A percentile compares a stretch with the other conserved stretches of the same genome.
Conservation (phyloP, 2,797 vertebrate genomes). For the Typhlichthys subterraneus region DNA sequence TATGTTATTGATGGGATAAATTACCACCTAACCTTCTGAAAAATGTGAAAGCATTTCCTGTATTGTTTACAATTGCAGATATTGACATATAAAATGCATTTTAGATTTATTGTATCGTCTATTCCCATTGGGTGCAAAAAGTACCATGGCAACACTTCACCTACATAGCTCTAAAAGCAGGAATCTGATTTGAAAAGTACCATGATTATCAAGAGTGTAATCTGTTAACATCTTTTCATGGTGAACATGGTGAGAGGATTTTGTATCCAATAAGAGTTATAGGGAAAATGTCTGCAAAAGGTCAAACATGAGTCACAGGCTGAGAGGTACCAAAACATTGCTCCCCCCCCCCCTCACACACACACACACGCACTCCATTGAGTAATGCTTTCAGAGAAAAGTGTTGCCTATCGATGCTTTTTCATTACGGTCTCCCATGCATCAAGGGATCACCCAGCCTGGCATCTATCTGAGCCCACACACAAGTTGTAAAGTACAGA, state of each 20-base stretch:
- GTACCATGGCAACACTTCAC: no score
- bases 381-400: slow-evolving; percentile 49
- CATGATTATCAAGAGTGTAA: background rate
- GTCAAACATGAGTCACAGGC: slow-evolving; percentile 55
- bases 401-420: slow-evolving; percentile 48
- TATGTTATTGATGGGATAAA: no score
- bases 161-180: no score
- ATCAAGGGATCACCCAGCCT: slow-evolving; percentile 29
- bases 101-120: no score
- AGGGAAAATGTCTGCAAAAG: slow-evolving; percentile 29
- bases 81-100: no score
- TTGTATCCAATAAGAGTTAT: slow-evolving; percentile 9
- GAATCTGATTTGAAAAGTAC: no score
- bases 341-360: slow-evolving; percentile 12
- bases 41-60: no score
- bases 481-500: slow-evolving; percentile 11
- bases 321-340: slow-evolving; percentile 20
- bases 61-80: no score
- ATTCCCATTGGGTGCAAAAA: no score
- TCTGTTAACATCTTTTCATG: slow-evolving; percentile 22
- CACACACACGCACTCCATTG: slow-evolving; percentile 32
- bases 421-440: slow-evolving; percentile 40
- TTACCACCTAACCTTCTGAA: no score
- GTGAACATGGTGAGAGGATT: slow-evolving; percentile 19
- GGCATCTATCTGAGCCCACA: slow-evolving; percentile 10